Evolutionary conservation across 1,140 invertebrate species (phyloP).

Genomic region (Diachasma alloeum): DNA sequence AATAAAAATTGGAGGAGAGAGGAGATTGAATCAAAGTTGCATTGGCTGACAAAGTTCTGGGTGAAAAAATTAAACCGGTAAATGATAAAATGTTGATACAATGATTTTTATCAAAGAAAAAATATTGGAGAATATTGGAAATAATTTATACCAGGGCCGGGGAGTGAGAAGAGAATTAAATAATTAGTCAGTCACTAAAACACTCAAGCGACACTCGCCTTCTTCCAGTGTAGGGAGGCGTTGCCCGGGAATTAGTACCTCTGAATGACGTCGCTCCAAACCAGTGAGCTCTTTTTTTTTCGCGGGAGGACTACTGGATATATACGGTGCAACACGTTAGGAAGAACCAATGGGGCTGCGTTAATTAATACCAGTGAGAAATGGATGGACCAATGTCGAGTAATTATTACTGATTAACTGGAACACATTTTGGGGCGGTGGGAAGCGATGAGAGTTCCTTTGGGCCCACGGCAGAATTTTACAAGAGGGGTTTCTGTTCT

Average conservation of each 20-base stretch:
- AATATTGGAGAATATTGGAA: background rate
- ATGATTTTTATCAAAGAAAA: background rate
- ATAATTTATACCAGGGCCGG: background rate
- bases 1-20: background rate
- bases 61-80: background rate
- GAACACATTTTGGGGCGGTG: slow-evolving; percentile 38
- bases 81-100: background rate
- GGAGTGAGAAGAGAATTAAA: slow-evolving; percentile 5
- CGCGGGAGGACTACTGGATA: background rate
- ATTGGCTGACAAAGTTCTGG: background rate
- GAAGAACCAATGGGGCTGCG: slow-evolving; percentile 22
- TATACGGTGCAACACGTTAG: background rate
- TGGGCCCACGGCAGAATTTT: background rate
- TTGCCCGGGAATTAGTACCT: background rate
- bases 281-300: background rate
- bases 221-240: background rate
- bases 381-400: slow-evolving; percentile 38
- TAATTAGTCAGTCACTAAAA: slow-evolving; percentile 30
- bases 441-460: slow-evolving; percentile 32
- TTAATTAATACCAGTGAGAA: slow-evolving; percentile 45
- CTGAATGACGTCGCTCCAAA: background rate
- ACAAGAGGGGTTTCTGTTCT: background rate
- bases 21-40: background rate
- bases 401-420: slow-evolving; percentile 57
- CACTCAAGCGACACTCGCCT: background rate